Evolutionary conservation across 2,113 vertebrate species (phyloP), one percentile per base, ranked within the genome.

Genomic region (Campylomormyrus numenius): DNA sequence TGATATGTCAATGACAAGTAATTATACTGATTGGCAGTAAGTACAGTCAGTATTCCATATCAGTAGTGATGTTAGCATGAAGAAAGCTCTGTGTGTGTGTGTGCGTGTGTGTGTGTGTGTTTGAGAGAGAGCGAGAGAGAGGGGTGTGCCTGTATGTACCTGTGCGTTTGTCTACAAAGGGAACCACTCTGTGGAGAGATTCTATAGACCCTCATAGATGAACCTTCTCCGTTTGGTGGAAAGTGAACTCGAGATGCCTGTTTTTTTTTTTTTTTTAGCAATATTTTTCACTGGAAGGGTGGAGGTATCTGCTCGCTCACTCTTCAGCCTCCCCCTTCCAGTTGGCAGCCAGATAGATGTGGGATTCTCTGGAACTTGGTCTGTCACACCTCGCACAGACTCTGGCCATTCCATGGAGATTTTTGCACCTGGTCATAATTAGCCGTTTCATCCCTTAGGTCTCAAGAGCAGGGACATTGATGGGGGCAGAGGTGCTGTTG

Each of bases 41-140:
- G 90, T 92, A 92, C 52, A 48, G 80, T 92, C 46, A 92, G 92
- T 88, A 74, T 89, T 87, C 31, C 15, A 0, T 31, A 27, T 35
- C 70, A 89, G 90, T 88, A 91, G 93, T 93, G 92, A 93, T 88
- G 88, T 27, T 35, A 48, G 89, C 35, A 80, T 90, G 31, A 77
- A 77, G 35, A 42, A 87, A 91, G 89, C 31, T 52, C 24, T 39
- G 31, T 77, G 11, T 77, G 88, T 90, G 91, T 90, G 77, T 35
- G 46, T 87, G 45, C 91, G 85, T 39, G 31, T 77, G 11, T 77
- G 88, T 90, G 27, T 56, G 42, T 45, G 27, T 80, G 19, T 74
- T 89, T 31, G 70, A 27, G 24, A 27, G 24, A 15, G 70, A 24
- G 19, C 7, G 21, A 7, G 56, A 24, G 56, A 8, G 56, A 9